Evolutionary conservation across 1,140 invertebrate genomes (phyloP), one percentile per base, ranked within the genome.

Genomic region (Ceratina japonica): DNA sequence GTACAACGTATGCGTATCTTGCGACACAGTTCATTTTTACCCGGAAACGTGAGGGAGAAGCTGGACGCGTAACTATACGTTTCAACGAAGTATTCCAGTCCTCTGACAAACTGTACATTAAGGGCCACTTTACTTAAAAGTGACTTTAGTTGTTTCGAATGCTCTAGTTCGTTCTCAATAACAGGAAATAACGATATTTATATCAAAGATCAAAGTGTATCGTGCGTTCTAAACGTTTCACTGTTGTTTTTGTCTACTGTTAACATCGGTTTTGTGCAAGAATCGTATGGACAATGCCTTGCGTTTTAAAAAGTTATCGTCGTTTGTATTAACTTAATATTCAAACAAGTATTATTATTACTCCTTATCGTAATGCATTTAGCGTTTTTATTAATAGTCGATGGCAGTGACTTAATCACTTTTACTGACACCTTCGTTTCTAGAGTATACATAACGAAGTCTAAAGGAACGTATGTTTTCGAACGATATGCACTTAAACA

Each of bases 391-490:
- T 31, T 20, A 58, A 69, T 82, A 74, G 54, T 56, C 68, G 69
- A 70, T 69, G 51, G 20, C 58, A 54, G 69, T 62, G 69, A 83
- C 80, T 82, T 82, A 83, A 68, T 12, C 64, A 54, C 75, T 44
- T 44, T 78, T 77, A 72, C 49, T 49, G 24, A 70, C n/a, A 78
- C 13, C n/a, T 65, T 75, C 15, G 54, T 71, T 56, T 52, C 27
- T 58, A 22, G 65, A 73, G 44, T 44, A 64, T 65, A 75, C 27
- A 61, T 61, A n/a, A 75, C 58, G 63, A 71, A 80, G 49, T 79
- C 62, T 75, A 70, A 80, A 58, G 37, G 10, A 44, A 27, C 22
- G 22, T 77, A 73, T 73, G n/a, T 31, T 62, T 66, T 44, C 5
- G 71, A 82, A 49, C 44, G 66, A 52, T 44, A 61, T 77, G 44